Evolutionary conservation across 2,797 vertebrate genomes (phyloP).

Genomic region (Esox masquinongy): DNA sequence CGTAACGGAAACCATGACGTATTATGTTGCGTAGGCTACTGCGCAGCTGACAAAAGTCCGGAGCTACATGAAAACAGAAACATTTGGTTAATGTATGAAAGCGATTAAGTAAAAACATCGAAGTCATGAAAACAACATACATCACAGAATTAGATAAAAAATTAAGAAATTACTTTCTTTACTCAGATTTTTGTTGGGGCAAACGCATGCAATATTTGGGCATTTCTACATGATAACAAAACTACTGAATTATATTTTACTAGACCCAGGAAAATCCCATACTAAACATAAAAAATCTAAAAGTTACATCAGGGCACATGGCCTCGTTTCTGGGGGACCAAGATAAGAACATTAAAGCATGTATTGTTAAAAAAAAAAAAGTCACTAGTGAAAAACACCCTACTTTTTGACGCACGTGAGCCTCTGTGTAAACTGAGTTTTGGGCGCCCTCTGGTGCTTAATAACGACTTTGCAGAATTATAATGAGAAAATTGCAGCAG

Average conservation of each 20-base stretch:
- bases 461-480: neutral
- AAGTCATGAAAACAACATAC: neutral
- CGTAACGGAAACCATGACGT: neutral
- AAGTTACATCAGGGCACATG: neutral
- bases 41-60: neutral
- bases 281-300: too few species aligned
- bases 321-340: neutral
- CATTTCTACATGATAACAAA: neutral
- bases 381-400: neutral
- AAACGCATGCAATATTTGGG: neutral
- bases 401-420: neutral
- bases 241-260: neutral
- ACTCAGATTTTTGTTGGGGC: neutral
- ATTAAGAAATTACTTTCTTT: neutral
- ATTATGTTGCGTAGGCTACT: constrained; percentile 19
- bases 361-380: neutral
- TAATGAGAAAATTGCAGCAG: neutral
- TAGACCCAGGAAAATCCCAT: neutral
- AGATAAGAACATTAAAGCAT: neutral
- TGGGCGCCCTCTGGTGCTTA: constrained; percentile 52
- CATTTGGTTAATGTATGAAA: neutral
- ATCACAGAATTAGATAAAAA: neutral
- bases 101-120: too few species aligned
- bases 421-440: neutral
- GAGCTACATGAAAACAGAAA: neutral